Conservation (phyloP, 2,113 vertebrate species). For the human (Homo sapiens) region GRCh38 chr6:161523501-161524000, state of each 20-base stretch:
- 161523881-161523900: no score
- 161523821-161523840: neutral
- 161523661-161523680: neutral
- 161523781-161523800: no score
- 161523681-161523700: neutral
- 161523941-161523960: neutral
- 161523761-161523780: neutral
- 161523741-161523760: neutral
- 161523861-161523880: neutral
- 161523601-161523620: neutral
- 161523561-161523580: neutral
- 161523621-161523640: rapidly evolving
- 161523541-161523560: neutral
- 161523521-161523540: neutral
- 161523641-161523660: rapidly evolving
- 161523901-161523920: neutral
- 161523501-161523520: rapidly evolving
- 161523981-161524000: neutral
- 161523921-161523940: neutral
- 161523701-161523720: neutral
- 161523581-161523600: no score
- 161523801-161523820: neutral
- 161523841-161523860: no score
- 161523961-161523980: neutral
- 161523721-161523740: neutral